phyloP scores from a whole-genome alignment of 2,888 invertebrate genomes.

The Escarpia spicata region DNA sequence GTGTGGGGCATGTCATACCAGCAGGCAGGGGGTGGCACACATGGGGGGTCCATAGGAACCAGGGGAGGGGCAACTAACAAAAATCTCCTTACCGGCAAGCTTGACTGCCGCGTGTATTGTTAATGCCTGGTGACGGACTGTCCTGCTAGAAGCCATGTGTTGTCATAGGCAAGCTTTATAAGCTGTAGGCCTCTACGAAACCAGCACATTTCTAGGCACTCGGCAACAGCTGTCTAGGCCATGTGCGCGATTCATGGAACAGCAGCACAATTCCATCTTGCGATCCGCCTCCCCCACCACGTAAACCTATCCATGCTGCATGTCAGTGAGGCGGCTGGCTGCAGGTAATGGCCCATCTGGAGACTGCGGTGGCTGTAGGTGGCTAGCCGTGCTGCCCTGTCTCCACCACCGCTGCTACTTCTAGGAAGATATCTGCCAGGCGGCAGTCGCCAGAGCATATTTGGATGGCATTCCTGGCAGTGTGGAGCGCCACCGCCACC shows the following conservation, averaged over 20 bases:
- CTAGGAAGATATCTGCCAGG: not conserved
- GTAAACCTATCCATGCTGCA: conserved; percentile 2
- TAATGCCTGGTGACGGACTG: not conserved
- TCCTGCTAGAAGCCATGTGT: conserved; percentile 6
- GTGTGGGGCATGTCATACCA: not conserved
- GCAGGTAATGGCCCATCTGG: not conserved
- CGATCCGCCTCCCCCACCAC: not conserved
- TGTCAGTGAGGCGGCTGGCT: not conserved
- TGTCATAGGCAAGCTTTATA: conserved; percentile 6
- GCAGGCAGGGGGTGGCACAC: not conserved
- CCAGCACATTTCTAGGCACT: not conserved
- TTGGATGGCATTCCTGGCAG: conserved; percentile 33
- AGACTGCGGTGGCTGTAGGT: not conserved
- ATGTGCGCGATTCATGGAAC: not conserved
- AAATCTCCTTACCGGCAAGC: not conserved
- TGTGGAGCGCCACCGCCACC: not conserved
- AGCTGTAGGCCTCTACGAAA: not conserved
- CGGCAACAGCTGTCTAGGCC: not conserved
- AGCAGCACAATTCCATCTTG: not conserved
- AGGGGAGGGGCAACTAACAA: not conserved
- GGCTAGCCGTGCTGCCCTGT: not conserved
- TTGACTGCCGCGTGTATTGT: not conserved
- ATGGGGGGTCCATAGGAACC: not conserved
- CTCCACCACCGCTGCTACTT: not conserved
- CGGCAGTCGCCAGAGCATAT: conserved; percentile 27